Evolutionary conservation across 2,888 invertebrate genomes (phyloP), one percentile per base, ranked within the genome.

Genomic region (Frankliniella intonsa): DNA sequence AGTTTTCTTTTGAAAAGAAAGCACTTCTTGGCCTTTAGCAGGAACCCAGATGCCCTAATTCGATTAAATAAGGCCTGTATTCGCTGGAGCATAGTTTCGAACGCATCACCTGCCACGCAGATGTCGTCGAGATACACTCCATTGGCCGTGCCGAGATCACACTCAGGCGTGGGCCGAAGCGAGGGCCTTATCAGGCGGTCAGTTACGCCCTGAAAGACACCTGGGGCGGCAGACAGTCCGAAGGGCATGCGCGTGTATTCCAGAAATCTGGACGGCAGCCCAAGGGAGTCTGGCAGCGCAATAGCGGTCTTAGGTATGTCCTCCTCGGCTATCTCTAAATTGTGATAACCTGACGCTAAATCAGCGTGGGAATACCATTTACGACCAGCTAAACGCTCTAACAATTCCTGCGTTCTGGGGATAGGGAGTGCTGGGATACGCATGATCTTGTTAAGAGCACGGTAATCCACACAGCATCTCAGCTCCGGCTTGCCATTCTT

Each of bases 251-350:
- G 55, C 55, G 55, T 55, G 55, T 55, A 55, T 19, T 55, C 55
- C 14, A 55, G 19, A 19, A 55, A 55, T 14, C 55, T 10, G 14
- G 55, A 55, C 7, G 55, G 55, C 14, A 55, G 19, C 17, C 55
- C 55, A 14, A 55, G 19, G 5, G 55, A 55, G 14, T 55, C 55
- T 0, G 55, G 55, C 55, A 55, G 19, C 14, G 82, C 81, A 49
- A 85, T 84, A 2, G 84, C 84, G 0, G 84, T 85, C 81, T 85
- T 84, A 0, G 80, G 79, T 38, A 50, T 51, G 76, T 83, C 84
- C 10, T 82, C 69, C n/a, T 79, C 49, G 0, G 25, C 80, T 9
- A 85, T 81, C 7, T 50, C 22, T 5, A 85, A 81, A 80, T 85
- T 84, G 80, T 84, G 83, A 50, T 83, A 85, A 0, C 85, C 84